Percentiles rank a stretch among this genome's conserved stretches.
Evolutionary conservation across 2,113 vertebrate species (phyloP).

Genomic region (Collichthys lucidus): DNA sequence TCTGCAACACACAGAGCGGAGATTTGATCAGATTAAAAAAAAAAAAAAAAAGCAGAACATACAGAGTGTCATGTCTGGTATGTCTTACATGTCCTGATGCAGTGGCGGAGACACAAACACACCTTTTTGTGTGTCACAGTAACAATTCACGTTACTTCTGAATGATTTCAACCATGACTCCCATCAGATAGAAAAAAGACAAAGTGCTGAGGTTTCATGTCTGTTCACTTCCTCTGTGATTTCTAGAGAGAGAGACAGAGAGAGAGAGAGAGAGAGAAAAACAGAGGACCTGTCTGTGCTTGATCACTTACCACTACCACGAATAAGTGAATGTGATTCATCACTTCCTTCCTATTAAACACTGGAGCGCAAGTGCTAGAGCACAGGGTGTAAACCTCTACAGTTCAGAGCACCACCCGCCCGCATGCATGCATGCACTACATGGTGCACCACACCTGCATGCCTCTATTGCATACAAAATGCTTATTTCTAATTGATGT

Average conservation of each 20-base stretch:
- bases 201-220: constrained; percentile 71
- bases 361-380: constrained; percentile 60
- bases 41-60: constrained; percentile 7
- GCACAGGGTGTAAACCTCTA: constrained; percentile 62
- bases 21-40: constrained; percentile 13
- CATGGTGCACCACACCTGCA: constrained; percentile 7
- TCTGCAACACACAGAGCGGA: not conserved
- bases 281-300: constrained; percentile 58
- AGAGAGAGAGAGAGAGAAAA: constrained; percentile 39
- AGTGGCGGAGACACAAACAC: not conserved
- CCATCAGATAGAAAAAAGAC: constrained; percentile 57
- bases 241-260: constrained; percentile 46
- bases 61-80: not conserved
- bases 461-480: not conserved
- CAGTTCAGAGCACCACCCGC: constrained; percentile 50
- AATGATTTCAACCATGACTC: constrained; percentile 57
- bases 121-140: constrained; percentile 5
- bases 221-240: constrained; percentile 76
- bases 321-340: constrained; percentile 79
- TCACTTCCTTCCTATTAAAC: constrained; percentile 80
- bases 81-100: not conserved
- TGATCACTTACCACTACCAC: constrained; percentile 71
- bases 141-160: constrained; percentile 7
- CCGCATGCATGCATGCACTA: constrained; percentile 23
- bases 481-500: not conserved